Base-by-base conservation (phyloP, 2,797 vertebrate species). In the Chaetodon trifasciatus region DNA sequence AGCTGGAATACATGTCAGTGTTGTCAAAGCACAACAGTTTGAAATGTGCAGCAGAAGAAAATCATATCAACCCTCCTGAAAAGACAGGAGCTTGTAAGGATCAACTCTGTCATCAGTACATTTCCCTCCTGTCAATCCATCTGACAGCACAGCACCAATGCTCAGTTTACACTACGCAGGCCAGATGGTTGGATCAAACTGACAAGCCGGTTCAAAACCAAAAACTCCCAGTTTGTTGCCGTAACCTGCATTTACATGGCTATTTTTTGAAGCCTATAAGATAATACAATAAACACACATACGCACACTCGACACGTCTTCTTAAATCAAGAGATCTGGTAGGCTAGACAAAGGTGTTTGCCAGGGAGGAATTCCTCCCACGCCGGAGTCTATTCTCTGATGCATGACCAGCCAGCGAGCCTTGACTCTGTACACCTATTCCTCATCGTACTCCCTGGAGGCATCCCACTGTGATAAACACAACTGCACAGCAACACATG, bases 301-400 rank as follows among this genome's bases (percentile, higher is more conserved):
- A 42, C 52, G 63, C 6, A 44, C 40, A 39, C 37, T 28, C 11
- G 12, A 83, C 61, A 35, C 47, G 75, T 86, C 68, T 69, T 85
- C 70, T 70, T 85, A 86, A 91, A 87, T 93, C 80, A 84, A 69
- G 56, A 58, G 67, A 57, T 81, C 61, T 75, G 76, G 55, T 79
- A 12, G 77, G 65, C 75, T 78, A 86, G 82, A 84, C 21, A 8
- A n/a, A 32, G 13, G 58, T 47, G 61, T 87, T 83, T 88, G 84
- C 82, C 82, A 81, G 57, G 28, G 68, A 84, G 56, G 56, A 87
- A 74, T 76, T 69, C 76, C 82, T 88, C 90, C 88, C 84, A 79
- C 68, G 11, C 68, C 40, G 28, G 65, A 81, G 79, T 68, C 77
- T 47, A 75, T 21, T 79, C 67, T 79, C 69, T 81, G 77, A 88